phyloP scores from a whole-genome alignment of 2,113 vertebrate genomes.

The Dicrurus megarhynchus region DNA sequence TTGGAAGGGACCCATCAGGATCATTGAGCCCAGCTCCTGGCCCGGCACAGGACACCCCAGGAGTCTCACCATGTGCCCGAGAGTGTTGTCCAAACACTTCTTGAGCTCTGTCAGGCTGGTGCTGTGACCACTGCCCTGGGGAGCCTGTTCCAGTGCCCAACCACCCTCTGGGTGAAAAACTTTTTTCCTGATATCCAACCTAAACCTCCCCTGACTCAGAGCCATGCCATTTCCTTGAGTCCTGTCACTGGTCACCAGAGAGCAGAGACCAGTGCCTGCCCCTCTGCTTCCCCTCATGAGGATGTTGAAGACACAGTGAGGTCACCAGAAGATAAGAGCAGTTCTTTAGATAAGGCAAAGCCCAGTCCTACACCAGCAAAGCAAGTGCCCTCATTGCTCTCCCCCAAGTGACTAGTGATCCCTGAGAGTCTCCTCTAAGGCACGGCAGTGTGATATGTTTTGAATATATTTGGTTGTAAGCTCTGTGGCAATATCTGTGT shows the following conservation, averaged over 20 bases:
- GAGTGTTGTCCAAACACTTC: not conserved
- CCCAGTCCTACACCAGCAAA: not conserved
- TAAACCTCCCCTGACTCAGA: not conserved
- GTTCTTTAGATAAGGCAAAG: not conserved
- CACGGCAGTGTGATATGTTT: not conserved
- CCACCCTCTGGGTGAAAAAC: accelerated
- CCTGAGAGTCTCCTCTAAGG: not conserved
- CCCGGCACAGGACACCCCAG: not conserved
- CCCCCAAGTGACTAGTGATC: not conserved
- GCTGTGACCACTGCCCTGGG: not conserved
- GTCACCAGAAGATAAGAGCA: not conserved
- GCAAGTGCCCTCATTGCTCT: not conserved
- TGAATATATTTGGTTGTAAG: not conserved
- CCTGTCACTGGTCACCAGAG: not conserved
- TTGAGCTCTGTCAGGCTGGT: not conserved
- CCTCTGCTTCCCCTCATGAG: not conserved
- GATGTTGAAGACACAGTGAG: not conserved
- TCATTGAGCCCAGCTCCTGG: not conserved
- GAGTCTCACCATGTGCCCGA: no score
- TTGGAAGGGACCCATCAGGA: not conserved
- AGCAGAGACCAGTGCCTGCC: not conserved
- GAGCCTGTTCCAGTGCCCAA: not conserved
- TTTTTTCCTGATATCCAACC: not conserved
- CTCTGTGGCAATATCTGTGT: not conserved
- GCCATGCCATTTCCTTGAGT: not conserved